Conservation (phyloP, 1,140 invertebrate species). For the honey bee (Apis mellifera) region DNA sequence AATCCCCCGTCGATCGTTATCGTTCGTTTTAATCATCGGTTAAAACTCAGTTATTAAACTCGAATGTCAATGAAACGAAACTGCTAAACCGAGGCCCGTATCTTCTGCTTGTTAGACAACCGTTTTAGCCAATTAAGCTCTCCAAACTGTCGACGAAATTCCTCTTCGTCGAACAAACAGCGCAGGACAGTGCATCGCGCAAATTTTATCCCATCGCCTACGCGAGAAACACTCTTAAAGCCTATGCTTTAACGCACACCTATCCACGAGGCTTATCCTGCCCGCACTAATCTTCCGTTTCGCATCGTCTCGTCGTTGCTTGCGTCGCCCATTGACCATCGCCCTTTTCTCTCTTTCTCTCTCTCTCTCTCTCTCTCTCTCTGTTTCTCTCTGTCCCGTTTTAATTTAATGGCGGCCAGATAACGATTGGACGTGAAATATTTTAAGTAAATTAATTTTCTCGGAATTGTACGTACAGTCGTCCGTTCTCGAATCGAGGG, state of each 20-base stretch:
- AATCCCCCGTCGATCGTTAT: background rate
- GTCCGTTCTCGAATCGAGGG: background rate
- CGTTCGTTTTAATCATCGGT: background rate
- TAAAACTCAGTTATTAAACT: conserved; percentile 1
- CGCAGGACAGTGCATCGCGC: background rate
- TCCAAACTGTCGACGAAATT: background rate
- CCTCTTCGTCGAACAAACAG: background rate
- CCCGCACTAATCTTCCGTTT: background rate
- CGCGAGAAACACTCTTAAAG: background rate
- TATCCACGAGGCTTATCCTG: background rate
- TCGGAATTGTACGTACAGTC: background rate
- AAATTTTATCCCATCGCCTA: background rate
- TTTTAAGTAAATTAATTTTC: conserved; percentile 29
- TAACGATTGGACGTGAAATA: background rate
- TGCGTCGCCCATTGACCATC: background rate
- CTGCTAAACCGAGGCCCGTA: background rate
- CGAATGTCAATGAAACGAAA: background rate
- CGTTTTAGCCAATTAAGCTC: background rate
- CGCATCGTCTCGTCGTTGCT: background rate
- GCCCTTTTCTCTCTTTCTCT: no score
- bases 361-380: no score
- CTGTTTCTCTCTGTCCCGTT: background rate
- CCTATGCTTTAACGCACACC: background rate
- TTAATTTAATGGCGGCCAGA: background rate
- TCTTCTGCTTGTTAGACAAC: background rate